Conservation (phyloP, 2,113 vertebrate species). For the Ochotona curzoniae region DNA sequence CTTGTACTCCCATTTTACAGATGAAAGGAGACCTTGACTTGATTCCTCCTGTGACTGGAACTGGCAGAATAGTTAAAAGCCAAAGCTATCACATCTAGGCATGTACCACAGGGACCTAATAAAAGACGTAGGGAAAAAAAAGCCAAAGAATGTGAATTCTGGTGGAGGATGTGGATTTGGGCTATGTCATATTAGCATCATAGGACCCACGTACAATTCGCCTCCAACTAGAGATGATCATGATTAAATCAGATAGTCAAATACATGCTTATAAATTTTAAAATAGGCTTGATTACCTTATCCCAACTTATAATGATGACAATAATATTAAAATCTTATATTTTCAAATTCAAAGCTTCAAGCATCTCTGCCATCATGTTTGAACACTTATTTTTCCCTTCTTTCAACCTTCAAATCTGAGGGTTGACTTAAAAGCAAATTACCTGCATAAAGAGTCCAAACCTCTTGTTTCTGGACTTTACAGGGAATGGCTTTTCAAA, state of each 20-base stretch:
- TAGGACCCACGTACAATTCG: background rate
- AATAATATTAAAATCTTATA: background rate
- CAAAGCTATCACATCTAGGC: background rate
- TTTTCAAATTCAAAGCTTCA: conserved; percentile 16
- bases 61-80: conserved; percentile 17
- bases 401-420: conserved; percentile 47
- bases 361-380: background rate
- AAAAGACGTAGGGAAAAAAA: background rate
- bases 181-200: background rate
- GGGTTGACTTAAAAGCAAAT: conserved; percentile 58
- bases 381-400: conserved; percentile 33
- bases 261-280: background rate
- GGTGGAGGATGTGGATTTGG: background rate
- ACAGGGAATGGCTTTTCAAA: conserved; percentile 70
- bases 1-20: background rate
- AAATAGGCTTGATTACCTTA: background rate
- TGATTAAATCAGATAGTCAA: background rate
- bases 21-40: conserved; percentile 1
- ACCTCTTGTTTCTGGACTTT: conserved; percentile 47
- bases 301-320: background rate
- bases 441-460: conserved; percentile 23
- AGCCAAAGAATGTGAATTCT: background rate
- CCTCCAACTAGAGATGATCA: background rate
- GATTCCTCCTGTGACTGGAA: background rate
- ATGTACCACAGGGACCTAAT: background rate